Percentiles rank a stretch among this genome's conserved stretches.
Conservation (phyloP, 2,797 vertebrate genomes). For the Siniperca obscura region DNA sequence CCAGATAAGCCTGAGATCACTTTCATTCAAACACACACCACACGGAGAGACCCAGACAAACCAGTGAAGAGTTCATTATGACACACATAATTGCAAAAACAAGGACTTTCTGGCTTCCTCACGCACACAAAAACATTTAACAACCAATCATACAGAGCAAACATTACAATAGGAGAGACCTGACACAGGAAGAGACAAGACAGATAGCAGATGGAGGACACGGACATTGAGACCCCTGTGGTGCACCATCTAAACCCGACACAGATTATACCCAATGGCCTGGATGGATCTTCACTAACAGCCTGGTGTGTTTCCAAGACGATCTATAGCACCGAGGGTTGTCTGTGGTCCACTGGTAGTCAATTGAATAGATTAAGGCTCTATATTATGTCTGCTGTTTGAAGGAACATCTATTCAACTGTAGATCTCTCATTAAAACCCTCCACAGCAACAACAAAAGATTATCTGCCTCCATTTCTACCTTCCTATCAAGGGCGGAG, state of each 20-base stretch:
- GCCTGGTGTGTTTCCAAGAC: conserved; percentile 40
- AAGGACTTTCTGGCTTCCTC: neutral
- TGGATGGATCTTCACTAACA: conserved; percentile 50
- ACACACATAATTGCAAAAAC: neutral
- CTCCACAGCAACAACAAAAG: conserved; percentile 12
- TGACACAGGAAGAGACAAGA: conserved; percentile 54
- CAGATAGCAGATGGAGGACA: conserved; percentile 70
- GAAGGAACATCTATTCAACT: conserved; percentile 23
- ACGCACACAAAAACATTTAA: conserved; percentile 17
- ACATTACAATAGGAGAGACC: conserved; percentile 30
- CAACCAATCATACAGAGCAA: conserved; percentile 26
- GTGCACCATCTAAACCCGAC: conserved; percentile 50
- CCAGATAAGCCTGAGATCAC: neutral
- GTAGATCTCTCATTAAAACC: conserved; percentile 22
- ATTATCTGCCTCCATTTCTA: conserved; percentile 28
- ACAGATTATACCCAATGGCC: conserved; percentile 56
- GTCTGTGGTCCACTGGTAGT: conserved; percentile 14
- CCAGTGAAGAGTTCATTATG: conserved; percentile 1
- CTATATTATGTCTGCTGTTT: conserved; percentile 8
- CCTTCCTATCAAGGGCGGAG: conserved; percentile 29
- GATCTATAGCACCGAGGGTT: conserved; percentile 24
- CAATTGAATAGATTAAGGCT: conserved; percentile 18
- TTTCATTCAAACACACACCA: conserved; percentile 36
- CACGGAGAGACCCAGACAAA: conserved; percentile 41
- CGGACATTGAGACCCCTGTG: conserved; percentile 49